These are phyloP conservation scores for Pluvialis apricaria DNA, from an alignment of 2,113 vertebrate species.

Conservation along the genomic window DNA sequence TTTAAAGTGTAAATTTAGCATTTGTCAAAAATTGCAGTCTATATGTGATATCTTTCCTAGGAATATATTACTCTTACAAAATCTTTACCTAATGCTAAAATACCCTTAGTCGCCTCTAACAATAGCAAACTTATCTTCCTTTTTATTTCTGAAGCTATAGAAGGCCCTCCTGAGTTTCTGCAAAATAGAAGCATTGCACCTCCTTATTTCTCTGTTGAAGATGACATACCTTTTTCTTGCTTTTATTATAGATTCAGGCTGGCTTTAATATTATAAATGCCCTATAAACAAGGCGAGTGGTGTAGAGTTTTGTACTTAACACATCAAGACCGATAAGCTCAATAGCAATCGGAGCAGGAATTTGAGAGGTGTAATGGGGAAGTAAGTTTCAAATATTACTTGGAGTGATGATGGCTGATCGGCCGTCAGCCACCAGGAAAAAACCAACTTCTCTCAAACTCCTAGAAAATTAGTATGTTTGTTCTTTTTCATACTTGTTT, in stretches of 20 bases:
- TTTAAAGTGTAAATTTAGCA: conserved; percentile 65
- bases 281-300: not conserved
- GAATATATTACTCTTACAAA: conserved; percentile 22
- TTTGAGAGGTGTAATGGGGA: not conserved
- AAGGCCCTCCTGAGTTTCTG: not conserved
- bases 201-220: not conserved
- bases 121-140: not conserved
- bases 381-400: not conserved
- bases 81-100: conserved; percentile 10
- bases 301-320: not conserved
- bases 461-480: conserved; percentile 23
- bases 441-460: not conserved
- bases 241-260: not conserved
- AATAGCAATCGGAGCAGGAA: not conserved
- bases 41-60: conserved; percentile 11
- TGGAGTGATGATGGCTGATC: not conserved
- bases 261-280: not conserved
- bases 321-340: not conserved
- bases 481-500: not conserved
- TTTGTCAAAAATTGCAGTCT: conserved; percentile 47
- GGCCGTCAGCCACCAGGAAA: not conserved
- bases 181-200: not conserved
- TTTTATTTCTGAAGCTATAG: not conserved
- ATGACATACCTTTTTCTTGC: not conserved
- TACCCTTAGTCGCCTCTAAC: not conserved